Evolutionary conservation across 2,113 vertebrate genomes (phyloP).

Genomic region (Nothobranchius furzeri): DNA sequence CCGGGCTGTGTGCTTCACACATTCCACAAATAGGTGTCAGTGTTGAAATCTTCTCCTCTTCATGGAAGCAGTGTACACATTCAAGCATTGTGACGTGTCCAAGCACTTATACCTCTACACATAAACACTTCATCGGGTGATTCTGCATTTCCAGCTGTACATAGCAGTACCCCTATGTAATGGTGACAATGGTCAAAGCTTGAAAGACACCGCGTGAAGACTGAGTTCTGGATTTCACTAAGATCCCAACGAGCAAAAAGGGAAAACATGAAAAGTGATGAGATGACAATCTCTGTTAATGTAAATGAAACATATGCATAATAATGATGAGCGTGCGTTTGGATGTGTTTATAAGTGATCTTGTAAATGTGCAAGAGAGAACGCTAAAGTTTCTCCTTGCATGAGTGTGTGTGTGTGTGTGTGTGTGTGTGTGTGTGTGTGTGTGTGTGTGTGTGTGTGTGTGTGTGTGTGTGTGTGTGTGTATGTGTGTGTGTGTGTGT

Average conservation of each 20-base stretch:
- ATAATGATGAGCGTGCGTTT: constrained; percentile 51
- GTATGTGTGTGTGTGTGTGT: constrained; percentile 47
- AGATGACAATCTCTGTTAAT: constrained; percentile 81
- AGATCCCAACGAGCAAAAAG: constrained; percentile 39
- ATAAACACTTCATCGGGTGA: constrained; percentile 39
- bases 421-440: constrained; percentile 52
- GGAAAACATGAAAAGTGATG: constrained; percentile 61
- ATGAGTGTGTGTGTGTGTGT: constrained; percentile 50
- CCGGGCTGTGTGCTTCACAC: constrained; percentile 39
- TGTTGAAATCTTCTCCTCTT: constrained; percentile 62
- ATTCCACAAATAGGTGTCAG: constrained; percentile 32
- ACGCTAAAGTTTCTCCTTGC: constrained; percentile 35
- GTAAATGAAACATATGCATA: constrained; percentile 78
- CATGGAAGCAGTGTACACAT: constrained; percentile 61
- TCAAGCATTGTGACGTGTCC: constrained; percentile 53
- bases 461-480: constrained; percentile 52
- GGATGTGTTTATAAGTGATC: constrained; percentile 65
- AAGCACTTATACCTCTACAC: constrained; percentile 37
- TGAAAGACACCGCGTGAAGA: constrained; percentile 34
- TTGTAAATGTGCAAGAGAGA: constrained; percentile 30
- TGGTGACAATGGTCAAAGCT: constrained; percentile 41
- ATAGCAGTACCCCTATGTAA: constrained; percentile 68
- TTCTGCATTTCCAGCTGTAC: constrained; percentile 62
- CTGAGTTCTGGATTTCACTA: constrained; percentile 33
- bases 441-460: constrained; percentile 56